phyloP scores from a whole-genome alignment of 2,888 invertebrate genomes.

The Chromoteleia sp. region DNA sequence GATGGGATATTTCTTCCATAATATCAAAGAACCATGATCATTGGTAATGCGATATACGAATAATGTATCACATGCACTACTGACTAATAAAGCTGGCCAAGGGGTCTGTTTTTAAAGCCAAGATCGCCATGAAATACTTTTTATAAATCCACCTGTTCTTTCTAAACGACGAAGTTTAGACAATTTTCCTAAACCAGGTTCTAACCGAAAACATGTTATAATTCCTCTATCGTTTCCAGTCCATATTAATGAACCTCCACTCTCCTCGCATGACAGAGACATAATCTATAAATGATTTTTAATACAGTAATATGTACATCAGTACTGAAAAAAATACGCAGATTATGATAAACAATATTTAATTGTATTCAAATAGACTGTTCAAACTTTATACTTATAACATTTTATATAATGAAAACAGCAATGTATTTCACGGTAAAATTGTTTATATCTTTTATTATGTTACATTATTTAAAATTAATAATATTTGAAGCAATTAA shows the following conservation, averaged over 20 bases:
- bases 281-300: slow-evolving; percentile 84
- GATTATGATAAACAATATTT: too few species aligned
- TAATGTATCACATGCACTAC: slow-evolving; percentile 91
- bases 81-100: slow-evolving; percentile 91
- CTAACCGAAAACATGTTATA: slow-evolving; percentile 89
- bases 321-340: too few species aligned
- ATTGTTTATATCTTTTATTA: too few species aligned
- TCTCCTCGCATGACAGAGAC: slow-evolving; percentile 91
- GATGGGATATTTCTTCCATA: slow-evolving; percentile 86
- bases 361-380: too few species aligned
- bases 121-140: slow-evolving; percentile 91
- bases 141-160: slow-evolving; percentile 88
- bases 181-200: slow-evolving; percentile 88
- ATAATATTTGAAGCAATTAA: too few species aligned
- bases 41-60: slow-evolving; percentile 88
- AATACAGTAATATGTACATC: too few species aligned
- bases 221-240: slow-evolving; percentile 92
- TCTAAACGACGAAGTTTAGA: slow-evolving; percentile 89
- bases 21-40: slow-evolving; percentile 85
- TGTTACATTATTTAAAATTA: too few species aligned
- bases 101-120: slow-evolving; percentile 92
- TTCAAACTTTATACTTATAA: too few species aligned
- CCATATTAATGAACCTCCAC: slow-evolving; percentile 89
- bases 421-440: too few species aligned
- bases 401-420: too few species aligned